Conservation (phyloP, 1,140 invertebrate species). For the Listronotus bonariensis region DNA sequence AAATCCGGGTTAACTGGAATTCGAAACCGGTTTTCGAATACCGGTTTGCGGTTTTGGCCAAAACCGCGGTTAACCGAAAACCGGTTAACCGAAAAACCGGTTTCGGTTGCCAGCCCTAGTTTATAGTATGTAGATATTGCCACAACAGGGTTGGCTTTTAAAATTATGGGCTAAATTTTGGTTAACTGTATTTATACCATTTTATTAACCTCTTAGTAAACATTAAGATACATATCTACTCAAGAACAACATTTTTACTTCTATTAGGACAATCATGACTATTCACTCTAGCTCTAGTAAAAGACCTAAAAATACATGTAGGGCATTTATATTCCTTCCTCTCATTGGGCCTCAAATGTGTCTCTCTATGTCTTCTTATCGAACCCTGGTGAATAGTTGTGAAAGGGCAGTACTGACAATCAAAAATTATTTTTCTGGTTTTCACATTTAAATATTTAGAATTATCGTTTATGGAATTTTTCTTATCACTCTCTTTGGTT, state of each 20-base stretch:
- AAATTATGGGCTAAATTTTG: too few relatives aligned
- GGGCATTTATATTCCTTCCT: conserved; percentile 7
- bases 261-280: not conserved
- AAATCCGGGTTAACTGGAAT: too few relatives aligned
- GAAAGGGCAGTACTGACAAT: not conserved
- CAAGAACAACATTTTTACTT: not conserved
- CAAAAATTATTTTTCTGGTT: not conserved
- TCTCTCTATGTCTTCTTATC: not conserved
- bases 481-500: not conserved
- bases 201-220: too few relatives aligned
- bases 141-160: too few relatives aligned
- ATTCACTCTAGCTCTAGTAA: conserved; percentile 3
- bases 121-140: too few relatives aligned
- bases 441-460: not conserved
- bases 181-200: too few relatives aligned
- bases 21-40: too few relatives aligned
- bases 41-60: too few relatives aligned
- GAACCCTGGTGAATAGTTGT: not conserved
- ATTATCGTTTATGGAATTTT: not conserved
- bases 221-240: too few relatives aligned
- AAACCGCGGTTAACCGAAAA: too few relatives aligned
- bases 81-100: too few relatives aligned
- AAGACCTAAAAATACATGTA: not conserved
- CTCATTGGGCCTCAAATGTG: not conserved
- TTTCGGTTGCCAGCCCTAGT: too few relatives aligned